A percentile compares a stretch with the other conserved stretches of the same genome.
Evolutionary conservation across 2,797 vertebrate genomes (phyloP).

Genomic region (Chromis chromis): DNA sequence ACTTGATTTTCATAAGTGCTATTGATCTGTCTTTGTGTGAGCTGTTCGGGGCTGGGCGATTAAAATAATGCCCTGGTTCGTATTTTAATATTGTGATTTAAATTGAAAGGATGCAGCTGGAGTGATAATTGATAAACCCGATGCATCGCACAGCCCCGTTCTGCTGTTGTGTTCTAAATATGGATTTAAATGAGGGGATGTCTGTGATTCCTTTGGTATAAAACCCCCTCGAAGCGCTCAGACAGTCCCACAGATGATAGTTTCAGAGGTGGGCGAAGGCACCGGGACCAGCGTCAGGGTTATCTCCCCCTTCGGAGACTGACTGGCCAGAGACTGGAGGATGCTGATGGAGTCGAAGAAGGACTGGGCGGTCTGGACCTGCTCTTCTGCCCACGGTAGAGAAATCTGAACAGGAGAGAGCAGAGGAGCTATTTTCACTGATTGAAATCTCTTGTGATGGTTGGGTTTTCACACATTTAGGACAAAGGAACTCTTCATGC

Average conservation of each 20-base stretch:
- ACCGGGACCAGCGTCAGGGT: constrained; percentile 81
- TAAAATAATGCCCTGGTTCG: too few relatives aligned
- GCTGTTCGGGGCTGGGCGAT: neutral
- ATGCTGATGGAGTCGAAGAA: constrained; percentile 66
- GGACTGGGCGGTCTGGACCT: constrained; percentile 64
- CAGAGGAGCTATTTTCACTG: neutral
- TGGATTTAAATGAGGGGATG: neutral
- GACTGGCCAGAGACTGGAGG: constrained; percentile 79
- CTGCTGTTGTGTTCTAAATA: neutral
- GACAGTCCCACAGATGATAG: neutral
- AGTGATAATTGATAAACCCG: neutral
- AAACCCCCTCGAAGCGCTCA: constrained; percentile 10
- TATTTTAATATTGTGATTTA: neutral
- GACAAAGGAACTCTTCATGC: too few relatives aligned
- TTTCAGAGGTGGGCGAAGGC: neutral
- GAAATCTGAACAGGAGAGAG: constrained; percentile 67
- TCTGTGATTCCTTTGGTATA: neutral
- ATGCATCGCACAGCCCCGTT: neutral
- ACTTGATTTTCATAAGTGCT: constrained; percentile 2
- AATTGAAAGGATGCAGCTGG: neutral
- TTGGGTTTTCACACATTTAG: too few relatives aligned
- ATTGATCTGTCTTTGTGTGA: neutral
- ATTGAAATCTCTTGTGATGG: too few relatives aligned
- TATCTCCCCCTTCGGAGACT: constrained; percentile 81
- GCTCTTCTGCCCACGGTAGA: constrained; percentile 80